These are phyloP conservation scores for Deilephila porcellus DNA, from an alignment of 2,888 invertebrate species.

Conservation along the genomic window DNA sequence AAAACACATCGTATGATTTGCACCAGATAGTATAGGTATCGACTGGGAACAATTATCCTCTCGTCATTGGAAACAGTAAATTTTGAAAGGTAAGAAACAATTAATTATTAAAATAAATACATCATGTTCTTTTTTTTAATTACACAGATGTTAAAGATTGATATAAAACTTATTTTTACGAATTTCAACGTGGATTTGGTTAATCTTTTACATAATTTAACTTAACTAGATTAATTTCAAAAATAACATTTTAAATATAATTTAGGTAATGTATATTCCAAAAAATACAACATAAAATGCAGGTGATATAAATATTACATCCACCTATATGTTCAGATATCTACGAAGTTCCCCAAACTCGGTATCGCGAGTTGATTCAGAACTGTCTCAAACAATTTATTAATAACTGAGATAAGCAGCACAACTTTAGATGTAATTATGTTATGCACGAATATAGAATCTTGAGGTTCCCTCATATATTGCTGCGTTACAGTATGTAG, in stretches of 20 bases:
- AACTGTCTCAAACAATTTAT: neutral
- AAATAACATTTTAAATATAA: neutral
- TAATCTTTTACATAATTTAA: too few species aligned
- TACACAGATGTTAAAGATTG: too few species aligned
- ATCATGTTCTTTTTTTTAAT: too few species aligned
- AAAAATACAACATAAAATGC: neutral
- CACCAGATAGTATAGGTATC: too few species aligned
- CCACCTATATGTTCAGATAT: neutral
- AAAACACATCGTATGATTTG: too few species aligned
- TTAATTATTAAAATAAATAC: too few species aligned
- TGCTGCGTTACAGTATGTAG: neutral
- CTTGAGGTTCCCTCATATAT: neutral
- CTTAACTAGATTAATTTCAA: too few species aligned
- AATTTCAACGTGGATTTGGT: too few species aligned
- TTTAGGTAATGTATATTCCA: neutral
- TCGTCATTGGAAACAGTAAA: too few species aligned
- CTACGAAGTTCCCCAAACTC: neutral
- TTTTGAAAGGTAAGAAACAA: too few species aligned
- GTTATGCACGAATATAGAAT: neutral
- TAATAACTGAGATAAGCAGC: slow-evolving; percentile 4
- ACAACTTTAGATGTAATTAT: neutral
- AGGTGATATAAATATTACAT: neutral
- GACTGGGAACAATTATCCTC: too few species aligned
- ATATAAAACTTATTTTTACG: too few species aligned
- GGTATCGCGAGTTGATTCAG: neutral